A percentile compares a stretch with the other conserved stretches of the same genome.
Conservation (phyloP, 2,113 vertebrate species). For the Nibea albiflora region DNA sequence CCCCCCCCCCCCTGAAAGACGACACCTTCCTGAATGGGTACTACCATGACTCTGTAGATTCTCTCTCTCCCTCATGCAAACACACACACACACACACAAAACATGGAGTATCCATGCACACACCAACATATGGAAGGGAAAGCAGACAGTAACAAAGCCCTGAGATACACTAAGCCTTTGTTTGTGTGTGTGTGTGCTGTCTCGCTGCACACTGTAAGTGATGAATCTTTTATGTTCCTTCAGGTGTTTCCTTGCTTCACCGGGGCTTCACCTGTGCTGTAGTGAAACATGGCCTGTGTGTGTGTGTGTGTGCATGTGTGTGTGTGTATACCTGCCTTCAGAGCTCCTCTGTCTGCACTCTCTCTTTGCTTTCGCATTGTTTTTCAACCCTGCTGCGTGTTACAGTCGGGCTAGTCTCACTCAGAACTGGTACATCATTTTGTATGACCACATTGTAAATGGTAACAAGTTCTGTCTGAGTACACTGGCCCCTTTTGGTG, state of each 20-base stretch:
- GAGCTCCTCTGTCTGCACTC: constrained; percentile 17
- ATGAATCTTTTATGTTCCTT: constrained; percentile 77
- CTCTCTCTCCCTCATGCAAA: constrained; percentile 27
- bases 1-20: constrained; percentile 60
- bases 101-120: not conserved
- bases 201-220: constrained; percentile 40
- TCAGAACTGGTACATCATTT: not conserved
- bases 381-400: not conserved
- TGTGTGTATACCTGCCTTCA: constrained; percentile 29
- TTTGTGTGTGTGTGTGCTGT: constrained; percentile 2
- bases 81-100: not conserved
- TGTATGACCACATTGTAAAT: not conserved
- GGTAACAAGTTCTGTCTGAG: not conserved
- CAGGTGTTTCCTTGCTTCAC: constrained; percentile 71
- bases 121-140: constrained; percentile 29
- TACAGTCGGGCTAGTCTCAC: too few species aligned
- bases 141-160: constrained; percentile 37
- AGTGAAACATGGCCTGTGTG: constrained; percentile 36
- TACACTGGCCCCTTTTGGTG: not conserved
- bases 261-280: constrained; percentile 56
- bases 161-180: constrained; percentile 10
- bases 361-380: constrained; percentile 1
- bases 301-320: constrained; percentile 26
- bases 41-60: constrained; percentile 69
- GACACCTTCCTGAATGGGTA: constrained; percentile 80